These are phyloP conservation scores for Hypena proboscidalis DNA, from an alignment of 2,888 invertebrate genomes.

Conservation along the genomic window DNA sequence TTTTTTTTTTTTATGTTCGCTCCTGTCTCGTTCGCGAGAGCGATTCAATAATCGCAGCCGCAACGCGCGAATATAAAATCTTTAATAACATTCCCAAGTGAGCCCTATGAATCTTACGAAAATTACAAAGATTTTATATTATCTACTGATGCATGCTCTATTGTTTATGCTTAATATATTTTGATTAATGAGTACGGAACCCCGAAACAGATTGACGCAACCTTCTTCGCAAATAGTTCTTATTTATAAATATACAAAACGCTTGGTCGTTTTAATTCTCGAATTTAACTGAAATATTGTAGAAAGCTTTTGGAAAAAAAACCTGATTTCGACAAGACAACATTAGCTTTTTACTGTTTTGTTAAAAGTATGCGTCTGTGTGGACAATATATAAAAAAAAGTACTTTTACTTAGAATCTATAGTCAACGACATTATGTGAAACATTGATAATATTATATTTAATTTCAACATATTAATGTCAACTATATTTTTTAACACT, in stretches of 20 bases:
- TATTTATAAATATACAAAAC: conserved; percentile 71
- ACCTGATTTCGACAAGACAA: conserved; percentile 62
- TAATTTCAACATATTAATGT: conserved; percentile 44
- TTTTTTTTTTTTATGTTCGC: conserved; percentile 21
- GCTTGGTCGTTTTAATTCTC: conserved; percentile 67
- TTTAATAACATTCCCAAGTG: conserved; percentile 60
- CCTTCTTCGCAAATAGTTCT: conserved; percentile 51
- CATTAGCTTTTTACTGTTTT: conserved; percentile 51
- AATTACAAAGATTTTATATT: conserved; percentile 63
- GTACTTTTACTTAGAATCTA: conserved; percentile 45
- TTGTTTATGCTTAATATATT: conserved; percentile 18
- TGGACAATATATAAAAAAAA: conserved; percentile 43
- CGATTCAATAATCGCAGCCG: conserved; percentile 36
- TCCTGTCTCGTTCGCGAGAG: conserved; percentile 46
- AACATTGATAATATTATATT: conserved; percentile 53
- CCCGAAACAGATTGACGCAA: conserved; percentile 41
- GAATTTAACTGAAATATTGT: conserved; percentile 53
- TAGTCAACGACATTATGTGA: conserved; percentile 43
- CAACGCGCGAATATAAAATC: conserved; percentile 64
- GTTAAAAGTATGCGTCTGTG: conserved; percentile 40
- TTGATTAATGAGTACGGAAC: conserved; percentile 37
- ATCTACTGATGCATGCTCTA: conserved; percentile 24
- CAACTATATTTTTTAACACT: conserved; percentile 55
- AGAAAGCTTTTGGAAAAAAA: conserved; percentile 50
- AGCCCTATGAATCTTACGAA: conserved; percentile 68